Evolutionary conservation across 1,140 invertebrate genomes (phyloP), one percentile per base, ranked within the genome.

Genomic region (Zaprionus tsacasi): DNA sequence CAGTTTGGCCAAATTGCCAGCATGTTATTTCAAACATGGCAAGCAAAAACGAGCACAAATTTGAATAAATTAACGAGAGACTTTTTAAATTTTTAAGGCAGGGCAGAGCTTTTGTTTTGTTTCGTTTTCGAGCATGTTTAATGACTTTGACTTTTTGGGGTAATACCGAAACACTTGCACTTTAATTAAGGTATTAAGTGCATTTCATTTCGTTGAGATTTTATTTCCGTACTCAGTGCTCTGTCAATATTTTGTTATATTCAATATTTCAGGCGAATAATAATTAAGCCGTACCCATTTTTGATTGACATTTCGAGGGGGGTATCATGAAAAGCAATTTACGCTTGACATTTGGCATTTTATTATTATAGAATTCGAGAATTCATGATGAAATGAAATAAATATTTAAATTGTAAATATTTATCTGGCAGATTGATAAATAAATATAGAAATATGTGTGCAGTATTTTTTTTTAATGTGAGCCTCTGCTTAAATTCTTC

Each of bases 1-100:
- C 74, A 75, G 65, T 69, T 81, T 55, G 55, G 50, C 55, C 59
- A 66, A 57, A 64, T 57, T 48, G 15, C 38, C 45, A 50, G 56
- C 55, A 56, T 40, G 8, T 50, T 54, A 21, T 43, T 59, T 40
- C 8, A 54, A 48, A 33, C 17, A 67, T 12, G 59, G 15, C 21
- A 58, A 58, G 11, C 7, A 38, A 40, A 54, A 67, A 25, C 7
- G 6, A 40, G 27, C n/a, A 54, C 54, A 55, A 25, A 25, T 15
- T 4, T 25, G 17, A 6, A 50, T 11, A 36, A 54, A 59, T 40
- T 50, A 66, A 68, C 27, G 58, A 43, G 40, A 15, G n/a, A 3
- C 40, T 15, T 7, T 45, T 45, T 40, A 40, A 45, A 58, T 45
- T 21, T 12, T 17, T 38, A 13, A 40, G 21, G 13, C 13, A 35